Evolutionary conservation across 2,888 invertebrate genomes (phyloP).

Genomic region (Sarcophaga subvicina): DNA sequence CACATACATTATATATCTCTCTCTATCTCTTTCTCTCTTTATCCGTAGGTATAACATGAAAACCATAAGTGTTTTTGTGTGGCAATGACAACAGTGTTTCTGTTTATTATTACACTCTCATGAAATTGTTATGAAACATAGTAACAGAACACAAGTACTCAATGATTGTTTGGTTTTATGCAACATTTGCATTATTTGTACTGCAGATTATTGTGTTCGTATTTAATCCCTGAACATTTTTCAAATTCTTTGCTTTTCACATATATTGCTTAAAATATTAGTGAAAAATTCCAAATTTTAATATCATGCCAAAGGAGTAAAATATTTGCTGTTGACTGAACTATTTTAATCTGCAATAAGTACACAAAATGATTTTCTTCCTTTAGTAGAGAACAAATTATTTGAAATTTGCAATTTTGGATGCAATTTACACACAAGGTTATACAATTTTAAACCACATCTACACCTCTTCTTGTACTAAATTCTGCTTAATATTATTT

Average conservation of each 20-base stretch:
- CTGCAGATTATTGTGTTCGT: constrained; percentile 24
- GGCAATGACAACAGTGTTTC: constrained; percentile 55
- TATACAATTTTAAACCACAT: no score
- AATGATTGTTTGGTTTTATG: constrained; percentile 46
- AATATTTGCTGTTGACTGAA: neutral
- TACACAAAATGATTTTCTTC: constrained; percentile 1
- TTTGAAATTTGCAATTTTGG: neutral
- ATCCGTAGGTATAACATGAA: no score
- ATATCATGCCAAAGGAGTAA: constrained; percentile 15
- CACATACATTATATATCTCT: neutral
- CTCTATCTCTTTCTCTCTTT: no score
- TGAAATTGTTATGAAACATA: constrained; percentile 12
- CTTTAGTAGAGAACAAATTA: neutral
- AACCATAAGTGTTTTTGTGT: constrained; percentile 37
- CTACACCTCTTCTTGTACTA: no score
- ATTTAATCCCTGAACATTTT: constrained; percentile 21
- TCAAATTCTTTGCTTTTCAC: neutral
- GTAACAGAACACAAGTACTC: constrained; percentile 22
- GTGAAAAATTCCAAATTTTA: constrained; percentile 9
- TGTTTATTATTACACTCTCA: constrained; percentile 53
- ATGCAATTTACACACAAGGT: no score
- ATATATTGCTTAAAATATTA: neutral
- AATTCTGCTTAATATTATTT: no score
- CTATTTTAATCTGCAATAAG: neutral
- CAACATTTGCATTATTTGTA: constrained; percentile 23